Evolutionary conservation across 2,888 invertebrate genomes (phyloP).

Genomic region (Lapara coniferarum): DNA sequence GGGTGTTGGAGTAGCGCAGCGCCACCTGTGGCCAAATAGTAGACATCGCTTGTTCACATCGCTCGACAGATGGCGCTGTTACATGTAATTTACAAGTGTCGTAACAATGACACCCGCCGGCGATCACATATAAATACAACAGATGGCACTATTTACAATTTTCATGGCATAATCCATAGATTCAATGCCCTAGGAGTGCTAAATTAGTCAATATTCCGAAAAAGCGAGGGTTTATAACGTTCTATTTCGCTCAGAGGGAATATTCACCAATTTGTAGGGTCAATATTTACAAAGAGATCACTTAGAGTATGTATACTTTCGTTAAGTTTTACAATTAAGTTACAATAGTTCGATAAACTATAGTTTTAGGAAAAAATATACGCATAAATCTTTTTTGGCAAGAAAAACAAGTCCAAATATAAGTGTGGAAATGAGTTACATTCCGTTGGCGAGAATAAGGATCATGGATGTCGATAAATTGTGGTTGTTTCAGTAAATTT

Average conservation of each 20-base stretch:
- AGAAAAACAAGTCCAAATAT: constrained; percentile 13
- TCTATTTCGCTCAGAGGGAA: constrained; percentile 12
- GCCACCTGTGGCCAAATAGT: constrained; percentile 40
- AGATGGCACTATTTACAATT: constrained; percentile 40
- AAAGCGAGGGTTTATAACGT: background rate
- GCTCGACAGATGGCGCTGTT: constrained; percentile 27
- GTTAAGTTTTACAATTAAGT: constrained; percentile 22
- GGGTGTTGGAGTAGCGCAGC: constrained; percentile 30
- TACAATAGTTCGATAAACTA: constrained; percentile 21
- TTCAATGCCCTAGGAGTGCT: background rate
- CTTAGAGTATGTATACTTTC: constrained; percentile 25
- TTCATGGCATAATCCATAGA: constrained; percentile 25
- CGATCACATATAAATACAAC: constrained; percentile 36
- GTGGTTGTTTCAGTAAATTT: constrained; percentile 7
- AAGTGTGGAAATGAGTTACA: background rate
- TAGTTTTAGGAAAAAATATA: constrained; percentile 15
- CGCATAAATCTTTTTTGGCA: constrained; percentile 22
- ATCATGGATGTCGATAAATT: constrained; percentile 20
- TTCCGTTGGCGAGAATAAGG: background rate
- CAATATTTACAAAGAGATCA: constrained; percentile 47
- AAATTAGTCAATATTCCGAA: constrained; percentile 25
- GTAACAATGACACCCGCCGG: constrained; percentile 28
- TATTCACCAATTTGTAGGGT: constrained; percentile 43
- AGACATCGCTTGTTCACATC: background rate
- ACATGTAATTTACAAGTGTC: background rate